Base-by-base conservation (phyloP, 2,888 invertebrate species). In the Nephrotoma flavescens region DNA sequence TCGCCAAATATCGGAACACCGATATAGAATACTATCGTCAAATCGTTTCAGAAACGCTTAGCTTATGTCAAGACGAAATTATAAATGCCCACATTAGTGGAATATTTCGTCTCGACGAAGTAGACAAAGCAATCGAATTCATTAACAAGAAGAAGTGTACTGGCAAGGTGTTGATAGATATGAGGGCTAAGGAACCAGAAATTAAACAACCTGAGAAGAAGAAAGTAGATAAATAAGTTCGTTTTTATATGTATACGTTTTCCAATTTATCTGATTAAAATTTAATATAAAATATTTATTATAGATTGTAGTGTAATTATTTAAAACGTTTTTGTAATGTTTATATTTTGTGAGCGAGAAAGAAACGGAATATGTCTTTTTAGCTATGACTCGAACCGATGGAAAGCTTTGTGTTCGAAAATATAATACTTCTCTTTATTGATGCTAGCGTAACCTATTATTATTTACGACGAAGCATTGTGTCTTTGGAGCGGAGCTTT, bases 31-130 rank as follows among this genome's bases (percentile, higher is more conserved):
- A 92, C n/a, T 95, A 95, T 90, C 91, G 92, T 90, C 92, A 91
- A 89, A 89, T 89, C n/a, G 92, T 94, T 31, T 91, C 92, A 83
- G 94, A 94, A 89, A 92, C 94, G 4, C 91, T 95, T 87, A 93
- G 94, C 88, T 92, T 94, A 90, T 93, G 93, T 45, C 93, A 93
- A 87, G 94, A 95, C 88, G 93, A 93, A 41, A 90, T 94, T n/a
- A 93, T 95, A 87, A 92, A 91, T 15, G 94, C 95, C 0, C 92
- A 93, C 88, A 91, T 93, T 85, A 93, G 93, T 52, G 91, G 93
- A 87, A 92, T 91, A 86, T 94, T 93, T 89, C 91, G 92, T 44
- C 90, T 95, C 85, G 90, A 93, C 45, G 91, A 94, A 89, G 92
- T 94, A 7, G 94, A 95, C 89, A 92, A 94, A 87, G 95, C 95